Conservation (phyloP, 2,888 invertebrate species). For the Drosophila colorata region DNA sequence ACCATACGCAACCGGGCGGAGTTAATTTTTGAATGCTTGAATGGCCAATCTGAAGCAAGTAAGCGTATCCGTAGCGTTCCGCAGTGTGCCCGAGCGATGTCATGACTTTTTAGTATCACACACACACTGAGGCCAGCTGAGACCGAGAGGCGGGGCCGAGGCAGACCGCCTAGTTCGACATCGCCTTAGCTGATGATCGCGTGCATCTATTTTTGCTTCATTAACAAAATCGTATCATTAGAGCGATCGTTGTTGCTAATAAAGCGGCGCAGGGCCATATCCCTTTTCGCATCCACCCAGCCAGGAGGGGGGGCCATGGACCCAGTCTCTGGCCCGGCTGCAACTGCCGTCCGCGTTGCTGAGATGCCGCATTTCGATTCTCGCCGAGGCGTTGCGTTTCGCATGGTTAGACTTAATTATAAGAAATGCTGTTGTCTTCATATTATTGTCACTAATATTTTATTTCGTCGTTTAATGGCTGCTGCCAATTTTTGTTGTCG, state of each 20-base stretch:
- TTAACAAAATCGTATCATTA: constrained; percentile 77
- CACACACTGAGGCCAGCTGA: constrained; percentile 27
- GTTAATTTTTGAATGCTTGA: constrained; percentile 85
- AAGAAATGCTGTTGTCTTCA: constrained; percentile 76
- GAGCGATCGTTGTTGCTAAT: constrained; percentile 73
- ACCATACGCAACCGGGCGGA: constrained; percentile 84
- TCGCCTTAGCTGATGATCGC: constrained; percentile 52
- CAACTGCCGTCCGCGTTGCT: constrained; percentile 36
- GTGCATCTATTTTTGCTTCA: constrained; percentile 80
- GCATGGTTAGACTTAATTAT: constrained; percentile 83
- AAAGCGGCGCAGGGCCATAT: constrained; percentile 60
- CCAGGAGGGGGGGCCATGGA: constrained; percentile 21
- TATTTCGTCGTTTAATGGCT: constrained; percentile 70
- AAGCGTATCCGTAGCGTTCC: constrained; percentile 84
- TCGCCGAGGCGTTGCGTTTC: constrained; percentile 76
- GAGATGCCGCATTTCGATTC: constrained; percentile 75
- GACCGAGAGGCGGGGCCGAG: constrained; percentile 78
- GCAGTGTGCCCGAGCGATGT: constrained; percentile 82
- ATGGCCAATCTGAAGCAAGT: constrained; percentile 85
- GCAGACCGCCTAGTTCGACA: constrained; percentile 47
- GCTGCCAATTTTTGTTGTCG: constrained; percentile 76
- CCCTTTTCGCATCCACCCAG: constrained; percentile 44
- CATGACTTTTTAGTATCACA: constrained; percentile 80
- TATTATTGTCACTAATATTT: constrained; percentile 76
- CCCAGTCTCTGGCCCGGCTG: constrained; percentile 3